A percentile compares a stretch with the other conserved stretches of the same genome.
phyloP scores from a whole-genome alignment of 2,113 vertebrate genomes.

The Pleuronectes platessa region DNA sequence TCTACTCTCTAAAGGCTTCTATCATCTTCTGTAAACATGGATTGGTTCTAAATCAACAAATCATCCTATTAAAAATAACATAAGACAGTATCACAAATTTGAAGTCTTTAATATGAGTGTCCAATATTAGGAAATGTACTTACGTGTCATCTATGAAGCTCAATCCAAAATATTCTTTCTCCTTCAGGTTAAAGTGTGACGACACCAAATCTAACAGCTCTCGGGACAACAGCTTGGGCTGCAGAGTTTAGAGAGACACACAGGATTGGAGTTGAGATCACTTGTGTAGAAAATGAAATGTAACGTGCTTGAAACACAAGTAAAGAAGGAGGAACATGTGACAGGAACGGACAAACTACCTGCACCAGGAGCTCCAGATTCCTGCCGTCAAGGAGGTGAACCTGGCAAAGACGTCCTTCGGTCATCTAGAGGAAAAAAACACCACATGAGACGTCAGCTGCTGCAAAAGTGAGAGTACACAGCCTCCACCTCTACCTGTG shows the following conservation, averaged over 20 bases:
- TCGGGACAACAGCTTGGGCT: conserved; percentile 95
- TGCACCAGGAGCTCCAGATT: conserved; percentile 97
- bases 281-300: too few species aligned
- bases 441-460: conserved; percentile 27
- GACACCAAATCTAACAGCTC: conserved; percentile 96
- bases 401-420: conserved; percentile 93
- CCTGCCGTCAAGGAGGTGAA: conserved; percentile 93
- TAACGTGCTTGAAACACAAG: background rate
- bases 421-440: conserved; percentile 88
- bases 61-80: background rate
- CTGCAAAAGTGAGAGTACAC: background rate
- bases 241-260: conserved; percentile 38
- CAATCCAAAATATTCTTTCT: conserved; percentile 99
- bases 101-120: background rate
- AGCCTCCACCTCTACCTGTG: conserved; percentile 25
- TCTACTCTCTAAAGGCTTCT: background rate
- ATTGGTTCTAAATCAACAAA: conserved; percentile 9
- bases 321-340: too few species aligned
- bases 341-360: conserved; percentile 72
- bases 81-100: background rate
- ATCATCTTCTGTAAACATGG: background rate
- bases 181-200: conserved; percentile 97
- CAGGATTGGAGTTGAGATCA: background rate
- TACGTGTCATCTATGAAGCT: conserved; percentile 93
- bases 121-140: conserved; percentile 60